Base-by-base conservation (phyloP, 2,888 invertebrate genomes). In the Patella caerulea region DNA sequence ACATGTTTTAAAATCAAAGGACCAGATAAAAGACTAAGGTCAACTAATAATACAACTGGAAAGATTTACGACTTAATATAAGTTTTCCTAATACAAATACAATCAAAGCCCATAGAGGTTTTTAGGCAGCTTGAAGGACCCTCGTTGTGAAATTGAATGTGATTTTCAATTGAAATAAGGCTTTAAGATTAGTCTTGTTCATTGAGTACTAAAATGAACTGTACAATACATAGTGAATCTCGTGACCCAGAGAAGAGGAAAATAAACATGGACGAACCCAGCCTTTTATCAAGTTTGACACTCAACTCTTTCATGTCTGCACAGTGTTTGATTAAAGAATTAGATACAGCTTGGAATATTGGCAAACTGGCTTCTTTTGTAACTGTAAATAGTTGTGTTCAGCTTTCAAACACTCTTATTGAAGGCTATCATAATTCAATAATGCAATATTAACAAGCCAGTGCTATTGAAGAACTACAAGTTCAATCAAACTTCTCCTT, bases 151-250 rank as follows among this genome's bases (percentile, higher is more conserved):
- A 24, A 65, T 65, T 65, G 65, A 65, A 65, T 65, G 65, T 65
- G 65, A 65, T 65, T 65, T 65, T 65, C 19, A 65, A 65, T 24
- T 65, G 65, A 65, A 65, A 65, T 65, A 65, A 65, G 24, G 65
- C 45, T 65, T 65, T 19, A 19, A 65, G 65, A 65, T 65, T 65
- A 65, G 65, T 24, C 24, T 14, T 19, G 19, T 14, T 65, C 65
- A 65, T 65, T 65, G 19, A 65, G 65, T 65, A 65, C 65, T 65
- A 24, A 65, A 65, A 65, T 65, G 65, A 65, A 24, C 65, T 24
- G 14, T 65, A 65, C 19, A 65, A 65, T 65, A 65, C 19, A 65
- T 24, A 65, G 65, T 65, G 65, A 65, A 65, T 24, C 19, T 24
- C 19, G 5, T 65, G 65, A 65, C 65, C 65, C 24, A 19, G 65